Base-by-base conservation (phyloP, 2,797 vertebrate genomes). In the Lindbergichthys nudifrons region DNA sequence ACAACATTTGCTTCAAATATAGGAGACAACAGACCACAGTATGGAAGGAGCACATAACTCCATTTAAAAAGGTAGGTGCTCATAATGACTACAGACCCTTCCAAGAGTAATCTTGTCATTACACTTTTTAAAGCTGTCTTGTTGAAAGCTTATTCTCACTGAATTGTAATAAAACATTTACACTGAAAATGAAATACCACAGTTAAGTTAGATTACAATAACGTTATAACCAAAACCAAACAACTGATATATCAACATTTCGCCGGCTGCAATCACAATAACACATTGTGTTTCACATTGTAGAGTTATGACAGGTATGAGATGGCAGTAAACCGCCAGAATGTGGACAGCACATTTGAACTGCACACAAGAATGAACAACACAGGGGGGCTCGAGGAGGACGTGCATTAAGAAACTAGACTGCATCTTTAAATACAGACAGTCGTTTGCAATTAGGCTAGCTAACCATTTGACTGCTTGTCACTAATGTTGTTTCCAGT, bases 361-460 rank as follows among this genome's bases (percentile, higher is more conserved):
- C 5, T 14, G 7, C 7, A 23, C 21, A 13, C 23, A 30, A 36
- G 3, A 36, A 18, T 42, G 3, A 70, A 10, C 16, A 30, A 10
- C 16, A 41, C 10, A 48, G 0, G 3, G 30, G 10, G 3, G 21
- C 10, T 21, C 4, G 0, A 51, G 30, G 16, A 51, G 61, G 61
- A 0, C 32, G 18, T 53, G 32, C 43, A 65, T 13, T 9, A 16
- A 16, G 5, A 46, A 39, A 61, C 41, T 19, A 45, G 36, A 39
- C 47, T 52, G 62, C 51, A 75, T 59, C 67, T 18, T 21, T 8
- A 42, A 43, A 58, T 14, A 19, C 15, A 75, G 3, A 21, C 43
- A 36, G n/a, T 15, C 43, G 16, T 10, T 14, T 48, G 46, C 43
- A 54, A 16, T 58, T 16, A n/a, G 13, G 18, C 4, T 10, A 36